These are phyloP conservation scores for Nanorana parkeri DNA, from an alignment of 2,113 vertebrate genomes.

Conservation along the genomic window DNA sequence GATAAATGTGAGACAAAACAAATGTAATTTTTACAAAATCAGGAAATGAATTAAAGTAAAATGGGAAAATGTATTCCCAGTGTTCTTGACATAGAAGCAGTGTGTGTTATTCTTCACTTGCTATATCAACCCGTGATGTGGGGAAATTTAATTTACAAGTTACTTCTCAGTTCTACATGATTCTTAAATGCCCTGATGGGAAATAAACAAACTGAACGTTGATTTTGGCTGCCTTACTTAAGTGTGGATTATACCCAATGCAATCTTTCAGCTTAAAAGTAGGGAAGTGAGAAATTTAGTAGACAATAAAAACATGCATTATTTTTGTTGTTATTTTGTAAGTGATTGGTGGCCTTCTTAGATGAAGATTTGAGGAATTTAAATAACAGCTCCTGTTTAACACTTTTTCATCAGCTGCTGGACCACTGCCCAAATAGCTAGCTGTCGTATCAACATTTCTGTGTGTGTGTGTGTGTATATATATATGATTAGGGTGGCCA, in stretches of 20 bases:
- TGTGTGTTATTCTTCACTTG: slow-evolving; percentile 6
- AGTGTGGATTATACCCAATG: slow-evolving; percentile 1
- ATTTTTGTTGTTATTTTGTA: no score
- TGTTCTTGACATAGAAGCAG: not conserved
- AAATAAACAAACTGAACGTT: slow-evolving; percentile 14
- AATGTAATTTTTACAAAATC: not conserved
- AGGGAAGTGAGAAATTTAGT: no score
- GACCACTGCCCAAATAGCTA: no score
- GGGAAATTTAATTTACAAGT: slow-evolving; percentile 25
- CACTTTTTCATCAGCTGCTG: no score
- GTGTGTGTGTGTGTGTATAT: no score
- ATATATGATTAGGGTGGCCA: no score
- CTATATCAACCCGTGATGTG: slow-evolving; percentile 8
- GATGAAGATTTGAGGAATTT: no score
- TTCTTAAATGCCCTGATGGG: slow-evolving; percentile 32
- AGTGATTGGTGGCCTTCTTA: no score
- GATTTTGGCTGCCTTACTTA: not conserved
- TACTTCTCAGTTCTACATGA: slow-evolving; percentile 13
- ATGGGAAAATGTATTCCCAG: slow-evolving; percentile 7
- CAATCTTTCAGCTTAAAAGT: not conserved
- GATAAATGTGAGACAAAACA: no score
- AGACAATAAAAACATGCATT: no score
- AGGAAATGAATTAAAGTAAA: not conserved
- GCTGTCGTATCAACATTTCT: no score
- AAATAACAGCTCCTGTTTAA: no score